These are phyloP conservation scores for Palythoa caribaeorum DNA, from an alignment of 92 coral and sea anemone genomes.

Conservation along the genomic window DNA sequence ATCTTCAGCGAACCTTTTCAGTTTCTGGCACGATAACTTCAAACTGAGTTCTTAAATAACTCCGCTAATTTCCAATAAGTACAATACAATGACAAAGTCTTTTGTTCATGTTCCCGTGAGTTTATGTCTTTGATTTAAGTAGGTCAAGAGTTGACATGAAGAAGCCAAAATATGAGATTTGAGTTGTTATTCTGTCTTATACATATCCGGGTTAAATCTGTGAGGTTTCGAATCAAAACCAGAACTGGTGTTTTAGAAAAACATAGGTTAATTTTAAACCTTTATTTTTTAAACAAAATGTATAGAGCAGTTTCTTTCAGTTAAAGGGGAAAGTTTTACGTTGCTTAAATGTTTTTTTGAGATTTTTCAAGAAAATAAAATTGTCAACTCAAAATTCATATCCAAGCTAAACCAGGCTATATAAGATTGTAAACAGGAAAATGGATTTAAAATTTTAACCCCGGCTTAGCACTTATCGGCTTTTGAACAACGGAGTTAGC, in stretches of 20 bases:
- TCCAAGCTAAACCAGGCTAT: no score
- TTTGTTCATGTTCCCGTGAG: background rate
- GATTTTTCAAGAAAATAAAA: no score
- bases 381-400: no score
- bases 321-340: no score
- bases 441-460: background rate
- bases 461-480: background rate
- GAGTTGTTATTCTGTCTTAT: background rate
- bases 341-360: no score
- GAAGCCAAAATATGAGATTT: background rate
- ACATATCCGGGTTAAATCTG: background rate
- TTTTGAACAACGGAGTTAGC: background rate
- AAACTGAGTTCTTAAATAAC: no score
- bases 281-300: no score
- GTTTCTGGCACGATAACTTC: background rate
- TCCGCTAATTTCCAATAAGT: background rate
- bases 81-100: background rate
- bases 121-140: constrained; percentile 1
- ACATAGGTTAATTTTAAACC: no score
- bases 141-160: background rate
- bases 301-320: no score
- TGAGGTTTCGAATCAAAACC: background rate
- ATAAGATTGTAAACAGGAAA: background rate
- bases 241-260: no score
- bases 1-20: no score